phyloP scores from a whole-genome alignment of 92 coral and sea anemone species.

The Pocillopora grandis region DNA sequence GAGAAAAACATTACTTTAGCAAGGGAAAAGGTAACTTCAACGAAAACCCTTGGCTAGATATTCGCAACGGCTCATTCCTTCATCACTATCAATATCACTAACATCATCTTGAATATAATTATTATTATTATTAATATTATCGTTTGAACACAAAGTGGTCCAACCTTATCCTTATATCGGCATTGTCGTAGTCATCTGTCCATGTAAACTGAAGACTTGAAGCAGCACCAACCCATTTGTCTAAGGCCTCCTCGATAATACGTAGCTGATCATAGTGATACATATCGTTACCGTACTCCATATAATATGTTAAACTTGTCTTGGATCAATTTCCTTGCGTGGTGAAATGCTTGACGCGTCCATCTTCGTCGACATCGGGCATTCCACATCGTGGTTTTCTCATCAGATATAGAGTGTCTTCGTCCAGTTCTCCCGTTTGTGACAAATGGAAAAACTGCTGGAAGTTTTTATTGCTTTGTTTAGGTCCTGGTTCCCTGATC shows the following conservation, averaged over 20 bases:
- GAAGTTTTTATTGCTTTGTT: constrained; percentile 48
- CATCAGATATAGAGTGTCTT: constrained; percentile 57
- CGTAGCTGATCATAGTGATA: constrained; percentile 7
- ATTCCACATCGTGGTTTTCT: constrained; percentile 67
- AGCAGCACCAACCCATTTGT: constrained; percentile 55
- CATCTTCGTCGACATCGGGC: constrained; percentile 23
- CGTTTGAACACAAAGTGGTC: too few relatives aligned
- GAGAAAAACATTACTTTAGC: too few relatives aligned
- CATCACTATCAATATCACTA: too few relatives aligned
- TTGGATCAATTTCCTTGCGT: constrained; percentile 42
- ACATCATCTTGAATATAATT: too few relatives aligned
- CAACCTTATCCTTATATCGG: constrained; percentile 35
- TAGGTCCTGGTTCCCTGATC: constrained; percentile 59
- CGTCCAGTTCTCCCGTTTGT: constrained; percentile 63
- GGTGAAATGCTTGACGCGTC: constrained; percentile 3
- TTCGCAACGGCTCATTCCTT: too few relatives aligned
- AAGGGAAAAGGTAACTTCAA: too few relatives aligned
- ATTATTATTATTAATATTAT: too few relatives aligned
- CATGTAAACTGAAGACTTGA: constrained; percentile 53
- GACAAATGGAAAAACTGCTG: constrained; percentile 57
- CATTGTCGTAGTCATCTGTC: constrained; percentile 23
- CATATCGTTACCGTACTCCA: constrained; percentile 48
- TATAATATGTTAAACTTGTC: constrained; percentile 48
- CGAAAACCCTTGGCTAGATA: too few relatives aligned
- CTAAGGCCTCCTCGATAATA: constrained; percentile 52